A percentile compares a stretch with the other conserved stretches of the same genome.
Conservation (phyloP, 2,113 vertebrate species). For the Marcusenius ussheri region DNA sequence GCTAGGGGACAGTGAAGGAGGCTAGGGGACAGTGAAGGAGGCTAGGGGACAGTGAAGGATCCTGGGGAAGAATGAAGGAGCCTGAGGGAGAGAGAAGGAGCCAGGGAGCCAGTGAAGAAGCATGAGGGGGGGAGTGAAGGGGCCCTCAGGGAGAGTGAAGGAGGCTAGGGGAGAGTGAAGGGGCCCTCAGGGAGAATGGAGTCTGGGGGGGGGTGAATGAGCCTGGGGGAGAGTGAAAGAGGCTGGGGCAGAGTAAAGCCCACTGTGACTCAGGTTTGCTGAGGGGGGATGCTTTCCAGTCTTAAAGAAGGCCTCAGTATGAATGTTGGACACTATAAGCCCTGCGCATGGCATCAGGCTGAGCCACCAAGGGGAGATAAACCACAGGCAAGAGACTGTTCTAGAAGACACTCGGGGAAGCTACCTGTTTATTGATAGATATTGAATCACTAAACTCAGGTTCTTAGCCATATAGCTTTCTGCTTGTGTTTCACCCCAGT, state of each 20-base stretch:
- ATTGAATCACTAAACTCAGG: slow-evolving; percentile 49
- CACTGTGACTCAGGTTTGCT: not conserved
- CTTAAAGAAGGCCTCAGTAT: not conserved
- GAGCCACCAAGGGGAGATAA: slow-evolving; percentile 48
- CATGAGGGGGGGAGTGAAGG: too few species aligned
- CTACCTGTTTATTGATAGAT: slow-evolving; percentile 49
- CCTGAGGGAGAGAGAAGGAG: not conserved
- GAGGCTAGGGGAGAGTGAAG: not conserved
- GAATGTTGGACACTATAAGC: slow-evolving; percentile 10
- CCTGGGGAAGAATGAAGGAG: not conserved
- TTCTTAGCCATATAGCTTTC: slow-evolving; percentile 39
- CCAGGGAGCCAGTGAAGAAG: not conserved
- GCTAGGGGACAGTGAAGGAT: not conserved
- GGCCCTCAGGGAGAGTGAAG: too few species aligned
- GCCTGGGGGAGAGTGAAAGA: not conserved
- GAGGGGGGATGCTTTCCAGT: not conserved
- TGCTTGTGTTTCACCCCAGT: slow-evolving; percentile 39
- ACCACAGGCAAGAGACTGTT: slow-evolving; percentile 43
- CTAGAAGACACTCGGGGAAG: slow-evolving; percentile 48
- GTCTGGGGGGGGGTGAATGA: not conserved
- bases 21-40: not conserved
- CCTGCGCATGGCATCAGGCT: slow-evolving; percentile 16
- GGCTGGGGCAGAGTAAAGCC: not conserved
- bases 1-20: not conserved
- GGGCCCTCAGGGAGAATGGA: too few species aligned